These are phyloP conservation scores for Eubucco bourcierii DNA, from an alignment of 2,113 vertebrate species.

Conservation along the genomic window DNA sequence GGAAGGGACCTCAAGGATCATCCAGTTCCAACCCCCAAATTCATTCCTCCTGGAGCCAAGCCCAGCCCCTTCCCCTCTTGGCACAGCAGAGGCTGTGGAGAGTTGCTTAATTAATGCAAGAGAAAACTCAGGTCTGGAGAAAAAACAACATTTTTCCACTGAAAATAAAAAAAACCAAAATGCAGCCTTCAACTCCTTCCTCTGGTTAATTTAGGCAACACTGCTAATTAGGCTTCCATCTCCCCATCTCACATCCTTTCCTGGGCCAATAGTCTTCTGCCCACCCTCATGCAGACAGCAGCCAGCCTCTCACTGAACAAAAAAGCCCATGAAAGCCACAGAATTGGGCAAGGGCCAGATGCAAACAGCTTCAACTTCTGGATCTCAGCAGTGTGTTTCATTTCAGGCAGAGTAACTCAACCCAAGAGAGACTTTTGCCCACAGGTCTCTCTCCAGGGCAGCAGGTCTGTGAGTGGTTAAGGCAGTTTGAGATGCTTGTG, in stretches of 20 bases:
- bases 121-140: background rate
- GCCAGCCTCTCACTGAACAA: background rate
- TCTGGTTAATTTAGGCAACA: background rate
- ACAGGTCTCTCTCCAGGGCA: rapidly evolving
- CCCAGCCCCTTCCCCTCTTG: background rate
- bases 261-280: background rate
- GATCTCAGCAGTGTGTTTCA: rapidly evolving
- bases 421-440: background rate
- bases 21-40: too few relatives aligned
- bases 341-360: background rate
- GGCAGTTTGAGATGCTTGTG: background rate
- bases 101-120: background rate
- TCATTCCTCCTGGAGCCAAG: background rate
- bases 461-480: too few relatives aligned
- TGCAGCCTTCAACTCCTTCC: background rate
- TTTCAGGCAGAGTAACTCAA: background rate
- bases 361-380: background rate
- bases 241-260: background rate
- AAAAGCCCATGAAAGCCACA: background rate
- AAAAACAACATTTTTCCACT: background rate
- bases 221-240: background rate
- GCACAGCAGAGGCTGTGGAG: rapidly evolving
- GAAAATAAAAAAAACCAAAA: background rate
- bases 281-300: background rate
- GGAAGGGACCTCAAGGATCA: too few relatives aligned